A percentile compares a stretch with the other conserved stretches of the same genome.
Evolutionary conservation across 2,797 vertebrate genomes (phyloP).

Genomic region (Choloepus didactylus): DNA sequence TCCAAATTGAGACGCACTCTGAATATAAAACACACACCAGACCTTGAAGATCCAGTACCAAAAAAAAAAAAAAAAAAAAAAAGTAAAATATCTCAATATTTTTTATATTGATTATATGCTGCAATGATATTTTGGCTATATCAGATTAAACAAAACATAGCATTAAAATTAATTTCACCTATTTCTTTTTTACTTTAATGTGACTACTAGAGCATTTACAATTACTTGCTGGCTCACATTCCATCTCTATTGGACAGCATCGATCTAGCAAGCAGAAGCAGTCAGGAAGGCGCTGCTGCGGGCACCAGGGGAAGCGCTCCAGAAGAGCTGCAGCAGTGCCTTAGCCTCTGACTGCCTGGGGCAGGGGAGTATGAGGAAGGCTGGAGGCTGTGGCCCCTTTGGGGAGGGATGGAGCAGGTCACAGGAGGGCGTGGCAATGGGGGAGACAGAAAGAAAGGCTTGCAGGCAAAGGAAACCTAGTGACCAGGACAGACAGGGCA

Average conservation of each 20-base stretch:
- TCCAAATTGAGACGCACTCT: neutral
- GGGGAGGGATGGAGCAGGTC: neutral
- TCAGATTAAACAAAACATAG: neutral
- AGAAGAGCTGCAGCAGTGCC: neutral
- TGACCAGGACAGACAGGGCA: neutral
- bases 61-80: neutral
- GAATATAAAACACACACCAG: neutral
- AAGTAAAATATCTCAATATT: neutral
- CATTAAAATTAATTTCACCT: slow-evolving; percentile 48
- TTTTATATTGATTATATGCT: neutral
- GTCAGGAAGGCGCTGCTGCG: too few species aligned
- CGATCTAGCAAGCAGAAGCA: neutral
- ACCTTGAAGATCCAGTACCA: neutral
- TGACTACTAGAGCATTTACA: neutral
- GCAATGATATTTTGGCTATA: neutral
- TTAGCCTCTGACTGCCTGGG: neutral
- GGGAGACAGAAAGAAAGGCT: neutral
- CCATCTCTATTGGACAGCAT: neutral
- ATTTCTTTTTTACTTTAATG: neutral
- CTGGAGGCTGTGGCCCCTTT: neutral
- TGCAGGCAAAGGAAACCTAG: neutral
- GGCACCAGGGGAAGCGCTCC: neutral
- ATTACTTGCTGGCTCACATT: neutral
- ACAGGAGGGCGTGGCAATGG: neutral
- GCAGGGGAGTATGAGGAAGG: neutral